These are phyloP conservation scores for Melipona quadrifasciata DNA, from an alignment of 1,140 invertebrate species.

Conservation along the genomic window DNA sequence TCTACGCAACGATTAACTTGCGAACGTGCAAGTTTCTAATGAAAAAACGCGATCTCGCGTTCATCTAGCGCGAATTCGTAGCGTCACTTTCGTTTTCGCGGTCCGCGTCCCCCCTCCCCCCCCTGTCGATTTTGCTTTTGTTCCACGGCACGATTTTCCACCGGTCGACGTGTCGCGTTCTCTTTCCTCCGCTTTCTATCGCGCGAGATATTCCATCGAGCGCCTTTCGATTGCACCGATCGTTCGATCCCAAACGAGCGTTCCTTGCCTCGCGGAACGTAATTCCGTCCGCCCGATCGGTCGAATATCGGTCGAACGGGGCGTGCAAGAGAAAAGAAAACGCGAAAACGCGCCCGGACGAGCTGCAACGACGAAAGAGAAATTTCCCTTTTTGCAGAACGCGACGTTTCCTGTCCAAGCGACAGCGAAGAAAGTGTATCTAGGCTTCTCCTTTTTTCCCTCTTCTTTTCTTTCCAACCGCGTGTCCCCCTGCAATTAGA, in stretches of 20 bases:
- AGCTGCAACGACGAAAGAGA: slow-evolving; percentile 30
- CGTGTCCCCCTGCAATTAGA: slow-evolving; percentile 33
- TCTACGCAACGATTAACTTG: not conserved
- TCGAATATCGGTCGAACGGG: not conserved
- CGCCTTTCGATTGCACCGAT: slow-evolving; percentile 40
- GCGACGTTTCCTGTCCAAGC: slow-evolving; percentile 45
- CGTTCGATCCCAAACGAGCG: slow-evolving; percentile 13
- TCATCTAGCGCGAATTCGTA: slow-evolving; percentile 4
- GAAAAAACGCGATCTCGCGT: not conserved
- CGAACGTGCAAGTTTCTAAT: slow-evolving; percentile 14
- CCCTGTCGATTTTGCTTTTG: slow-evolving; percentile 16
- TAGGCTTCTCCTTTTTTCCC: not conserved
- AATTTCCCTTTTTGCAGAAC: slow-evolving; percentile 35
- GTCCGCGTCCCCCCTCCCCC: not conserved
- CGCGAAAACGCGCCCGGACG: not conserved
- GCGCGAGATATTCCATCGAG: slow-evolving; percentile 32
- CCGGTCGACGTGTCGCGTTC: slow-evolving; percentile 52
- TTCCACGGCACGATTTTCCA: slow-evolving; percentile 53
- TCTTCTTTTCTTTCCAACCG: not conserved
- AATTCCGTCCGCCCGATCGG: too few species aligned
- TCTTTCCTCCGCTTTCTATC: slow-evolving; percentile 63
- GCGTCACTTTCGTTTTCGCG: slow-evolving; percentile 36
- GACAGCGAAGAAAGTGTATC: slow-evolving; percentile 61
- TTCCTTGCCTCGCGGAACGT: not conserved
- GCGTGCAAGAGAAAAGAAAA: not conserved